phyloP scores from a whole-genome alignment of 1,140 invertebrate genomes.

The Leptonema lineaticorne region DNA sequence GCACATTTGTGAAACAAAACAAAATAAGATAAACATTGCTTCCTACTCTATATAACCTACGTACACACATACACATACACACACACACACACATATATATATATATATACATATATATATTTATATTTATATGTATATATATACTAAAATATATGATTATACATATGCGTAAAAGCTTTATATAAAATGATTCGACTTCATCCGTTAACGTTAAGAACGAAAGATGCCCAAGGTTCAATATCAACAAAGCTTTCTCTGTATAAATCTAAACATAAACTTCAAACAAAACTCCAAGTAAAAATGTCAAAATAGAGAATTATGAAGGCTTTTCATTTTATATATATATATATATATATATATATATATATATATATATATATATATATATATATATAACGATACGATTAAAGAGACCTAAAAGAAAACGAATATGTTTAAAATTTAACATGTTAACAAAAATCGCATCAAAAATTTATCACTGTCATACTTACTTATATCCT shows the following conservation, averaged over 20 bases:
- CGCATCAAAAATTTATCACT: too few relatives aligned
- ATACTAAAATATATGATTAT: neutral
- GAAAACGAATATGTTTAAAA: too few relatives aligned
- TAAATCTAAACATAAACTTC: neutral
- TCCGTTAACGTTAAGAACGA: neutral
- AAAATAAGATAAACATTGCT: conserved; percentile 12
- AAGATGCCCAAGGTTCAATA: neutral
- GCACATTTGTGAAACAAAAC: conserved; percentile 14
- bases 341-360: too few relatives aligned
- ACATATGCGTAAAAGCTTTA: conserved; percentile 11
- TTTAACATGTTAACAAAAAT: too few relatives aligned
- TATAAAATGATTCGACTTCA: neutral
- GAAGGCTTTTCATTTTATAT: too few relatives aligned
- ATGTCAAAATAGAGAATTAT: too few relatives aligned
- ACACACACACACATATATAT: neutral
- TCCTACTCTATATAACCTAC: neutral
- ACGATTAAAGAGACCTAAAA: too few relatives aligned
- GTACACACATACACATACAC: neutral
- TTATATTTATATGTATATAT: neutral
- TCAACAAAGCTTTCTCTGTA: neutral
- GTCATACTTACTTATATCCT: too few relatives aligned
- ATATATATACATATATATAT: neutral
- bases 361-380: too few relatives aligned
- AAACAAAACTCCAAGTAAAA: too few relatives aligned
- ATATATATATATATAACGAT: too few relatives aligned